Evolutionary conservation across 1,140 invertebrate genomes (phyloP).

Genomic region (Eulimnadia texana): DNA sequence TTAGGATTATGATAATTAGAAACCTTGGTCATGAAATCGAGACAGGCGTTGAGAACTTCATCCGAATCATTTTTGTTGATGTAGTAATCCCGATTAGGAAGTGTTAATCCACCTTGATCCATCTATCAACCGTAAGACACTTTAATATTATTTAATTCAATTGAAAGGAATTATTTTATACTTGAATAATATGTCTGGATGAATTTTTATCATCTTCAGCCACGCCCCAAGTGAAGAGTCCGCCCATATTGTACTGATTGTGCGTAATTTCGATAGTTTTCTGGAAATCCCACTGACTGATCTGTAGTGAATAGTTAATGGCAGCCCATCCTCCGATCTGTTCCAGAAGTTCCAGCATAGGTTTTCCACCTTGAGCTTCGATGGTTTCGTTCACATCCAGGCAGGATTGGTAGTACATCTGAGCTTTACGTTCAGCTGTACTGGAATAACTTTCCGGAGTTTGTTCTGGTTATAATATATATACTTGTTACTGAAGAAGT

Average conservation of each 20-base stretch:
- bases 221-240: constrained; percentile 78
- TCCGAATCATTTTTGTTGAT: constrained; percentile 59
- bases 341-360: constrained; percentile 57
- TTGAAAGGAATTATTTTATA: constrained; percentile 25
- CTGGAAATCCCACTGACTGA: constrained; percentile 53
- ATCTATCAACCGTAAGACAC: constrained; percentile 42
- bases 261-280: constrained; percentile 60
- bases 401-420: constrained; percentile 81
- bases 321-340: constrained; percentile 38
- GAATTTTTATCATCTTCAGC: constrained; percentile 89
- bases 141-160: constrained; percentile 4
- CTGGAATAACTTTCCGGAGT: constrained; percentile 44
- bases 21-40: constrained; percentile 83
- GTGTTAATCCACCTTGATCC: constrained; percentile 77
- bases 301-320: constrained; percentile 19
- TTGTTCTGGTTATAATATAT: constrained; percentile 44
- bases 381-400: constrained; percentile 84
- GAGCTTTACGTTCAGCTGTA: constrained; percentile 73
- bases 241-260: constrained; percentile 73
- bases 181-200: constrained; percentile 67
- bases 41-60: constrained; percentile 68
- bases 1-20: not conserved
- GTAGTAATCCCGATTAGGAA: constrained; percentile 82
- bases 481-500: constrained; percentile 16
- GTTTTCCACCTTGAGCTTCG: constrained; percentile 61